These are phyloP conservation scores for Myiotriccus ornatus DNA, from an alignment of 2,797 vertebrate genomes.

Conservation along the genomic window DNA sequence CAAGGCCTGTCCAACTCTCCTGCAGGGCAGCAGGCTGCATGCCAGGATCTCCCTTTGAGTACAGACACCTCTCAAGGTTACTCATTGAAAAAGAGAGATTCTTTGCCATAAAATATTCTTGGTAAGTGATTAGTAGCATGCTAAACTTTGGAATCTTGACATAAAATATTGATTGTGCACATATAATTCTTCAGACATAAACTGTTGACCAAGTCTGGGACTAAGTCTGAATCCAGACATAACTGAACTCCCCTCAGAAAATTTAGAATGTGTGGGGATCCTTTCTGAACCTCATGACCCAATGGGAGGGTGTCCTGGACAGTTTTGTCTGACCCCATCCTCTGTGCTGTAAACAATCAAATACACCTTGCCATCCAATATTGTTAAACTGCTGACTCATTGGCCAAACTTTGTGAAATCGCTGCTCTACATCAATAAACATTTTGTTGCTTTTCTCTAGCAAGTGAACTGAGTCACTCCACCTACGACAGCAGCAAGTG, in stretches of 20 bases:
- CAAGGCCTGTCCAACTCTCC: background rate
- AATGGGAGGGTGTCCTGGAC: background rate
- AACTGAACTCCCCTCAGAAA: background rate
- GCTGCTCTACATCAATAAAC: background rate
- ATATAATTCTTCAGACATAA: background rate
- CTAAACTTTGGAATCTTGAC: background rate
- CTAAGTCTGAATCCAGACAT: background rate
- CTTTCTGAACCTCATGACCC: background rate
- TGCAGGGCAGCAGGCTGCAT: background rate
- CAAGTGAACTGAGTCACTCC: background rate
- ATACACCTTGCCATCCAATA: fast-evolving
- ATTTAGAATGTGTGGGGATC: background rate
- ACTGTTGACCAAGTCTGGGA: background rate
- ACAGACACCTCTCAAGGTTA: background rate
- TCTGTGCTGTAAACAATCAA: background rate
- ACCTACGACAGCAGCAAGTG: background rate
- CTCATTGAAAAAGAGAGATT: background rate
- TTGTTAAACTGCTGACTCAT: background rate
- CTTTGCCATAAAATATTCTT: background rate
- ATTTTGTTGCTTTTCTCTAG: background rate
- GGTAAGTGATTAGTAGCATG: background rate
- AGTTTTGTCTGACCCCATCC: background rate
- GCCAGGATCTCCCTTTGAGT: background rate
- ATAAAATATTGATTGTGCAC: background rate
- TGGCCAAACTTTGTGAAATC: background rate